Percentiles rank a stretch among this genome's conserved stretches.
Evolutionary conservation across 2,888 invertebrate genomes (phyloP).

Genomic region (Troilus luridus): DNA sequence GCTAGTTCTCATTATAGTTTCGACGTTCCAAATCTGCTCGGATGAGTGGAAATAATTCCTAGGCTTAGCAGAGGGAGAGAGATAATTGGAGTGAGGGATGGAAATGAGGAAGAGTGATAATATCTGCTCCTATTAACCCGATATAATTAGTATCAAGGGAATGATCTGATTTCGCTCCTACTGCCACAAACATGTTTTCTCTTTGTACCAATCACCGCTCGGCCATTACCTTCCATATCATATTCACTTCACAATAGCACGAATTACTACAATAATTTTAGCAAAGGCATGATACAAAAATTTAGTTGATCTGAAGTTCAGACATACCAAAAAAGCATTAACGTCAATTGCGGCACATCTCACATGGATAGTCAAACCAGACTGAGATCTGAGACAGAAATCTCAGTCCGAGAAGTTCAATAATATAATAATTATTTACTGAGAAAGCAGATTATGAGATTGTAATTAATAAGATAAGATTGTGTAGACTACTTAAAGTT

Average conservation of each 20-base stretch:
- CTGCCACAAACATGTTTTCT: slow-evolving; percentile 19
- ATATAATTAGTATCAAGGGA: background rate
- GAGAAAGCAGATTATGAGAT: too few relatives aligned
- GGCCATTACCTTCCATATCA: background rate
- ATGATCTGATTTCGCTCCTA: background rate
- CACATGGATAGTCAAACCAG: too few relatives aligned
- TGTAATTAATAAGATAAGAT: too few relatives aligned
- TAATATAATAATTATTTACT: too few relatives aligned
- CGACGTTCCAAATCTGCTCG: background rate
- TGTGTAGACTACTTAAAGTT: too few relatives aligned
- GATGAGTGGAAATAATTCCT: background rate
- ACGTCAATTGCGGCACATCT: too few relatives aligned
- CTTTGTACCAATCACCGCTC: background rate
- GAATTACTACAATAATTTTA: background rate
- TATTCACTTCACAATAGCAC: background rate
- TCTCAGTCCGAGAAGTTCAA: too few relatives aligned
- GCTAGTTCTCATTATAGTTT: background rate
- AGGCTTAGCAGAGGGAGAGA: background rate
- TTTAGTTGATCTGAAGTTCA: too few relatives aligned
- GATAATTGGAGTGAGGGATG: slow-evolving; percentile 17
- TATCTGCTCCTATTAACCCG: background rate
- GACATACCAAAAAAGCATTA: too few relatives aligned
- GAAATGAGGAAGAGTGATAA: slow-evolving; percentile 20
- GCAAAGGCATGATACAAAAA: background rate
- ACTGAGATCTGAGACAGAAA: too few relatives aligned